Base-by-base conservation (phyloP, 2,888 invertebrate species). In the Noctua fimbriata region DNA sequence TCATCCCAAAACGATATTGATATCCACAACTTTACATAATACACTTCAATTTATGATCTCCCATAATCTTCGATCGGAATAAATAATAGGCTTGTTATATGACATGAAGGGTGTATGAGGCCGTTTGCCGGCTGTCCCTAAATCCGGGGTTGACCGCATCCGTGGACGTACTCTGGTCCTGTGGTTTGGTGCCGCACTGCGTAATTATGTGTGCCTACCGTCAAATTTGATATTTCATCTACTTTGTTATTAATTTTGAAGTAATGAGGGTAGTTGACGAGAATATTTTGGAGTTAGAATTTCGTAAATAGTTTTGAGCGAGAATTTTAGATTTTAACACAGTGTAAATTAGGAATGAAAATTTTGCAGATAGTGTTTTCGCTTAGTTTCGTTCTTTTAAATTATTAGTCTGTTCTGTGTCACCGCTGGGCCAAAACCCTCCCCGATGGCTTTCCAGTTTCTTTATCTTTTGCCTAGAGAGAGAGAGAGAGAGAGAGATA, bases 161-260 rank as follows among this genome's bases (percentile, higher is more conserved):
- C 69, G 63, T 55, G 72, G 71, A 72, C 69, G 47, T 79, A 71
- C 66, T 58, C 60, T 76, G 75, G 58, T 24, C 44, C 66, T 82
- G 88, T n/a, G 87, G 88, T 82, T 55, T 49, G 55, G 14, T 71
- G 70, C 73, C 88, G 88, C 85, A 89, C 70, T 88, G 85, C 81
- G 83, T 89, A 89, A 85, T 88, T 87, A 82, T 81, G 81, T 79
- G 58, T 71, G 14, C 67, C 73, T 70, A 41, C 66, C 63, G 69
- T 69, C 73, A 44, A 81, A 82, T 73, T 73, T 69, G 49, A 49
- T 65, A 84, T 66, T 79, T 69, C 58, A 58, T 52, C 28, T 73
- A 74, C 47, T 71, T 66, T 49, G 60, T 72, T 55, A 74, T 87
- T 76, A 79, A 84, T 79, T 76, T 87, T 71, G 52, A 41, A 66